Conservation (phyloP, 2,113 vertebrate species). For the Phylloscopus trochiloides region DNA sequence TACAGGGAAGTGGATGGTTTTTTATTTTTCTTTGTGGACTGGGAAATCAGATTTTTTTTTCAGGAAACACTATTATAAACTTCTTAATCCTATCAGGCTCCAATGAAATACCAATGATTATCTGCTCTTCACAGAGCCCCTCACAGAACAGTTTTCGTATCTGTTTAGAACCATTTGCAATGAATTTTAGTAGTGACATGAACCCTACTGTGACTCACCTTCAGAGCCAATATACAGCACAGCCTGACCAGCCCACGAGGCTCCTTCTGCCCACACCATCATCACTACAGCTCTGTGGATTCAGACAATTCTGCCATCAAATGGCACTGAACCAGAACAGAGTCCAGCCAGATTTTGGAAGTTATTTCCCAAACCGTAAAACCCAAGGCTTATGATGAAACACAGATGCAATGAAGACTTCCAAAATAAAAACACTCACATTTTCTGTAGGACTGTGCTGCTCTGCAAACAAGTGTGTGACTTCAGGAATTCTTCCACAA, state of each 20-base stretch:
- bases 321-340: not conserved
- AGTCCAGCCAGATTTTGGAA: not conserved
- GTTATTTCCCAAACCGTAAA: not conserved
- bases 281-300: not conserved
- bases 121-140: not conserved
- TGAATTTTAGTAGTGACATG: not conserved
- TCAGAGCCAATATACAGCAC: not conserved
- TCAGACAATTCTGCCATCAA: not conserved
- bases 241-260: not conserved
- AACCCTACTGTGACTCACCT: not conserved
- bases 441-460: not conserved
- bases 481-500: not conserved
- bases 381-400: not conserved
- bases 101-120: not conserved
- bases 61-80: not conserved
- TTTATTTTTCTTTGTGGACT: not conserved
- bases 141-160: not conserved
- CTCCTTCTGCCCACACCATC: not conserved
- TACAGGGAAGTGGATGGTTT: fast-evolving
- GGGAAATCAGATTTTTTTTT: not conserved
- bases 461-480: not conserved
- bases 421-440: not conserved
- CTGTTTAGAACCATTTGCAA: not conserved
- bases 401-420: not conserved
- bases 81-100: not conserved